Percentiles rank a stretch among this genome's conserved stretches.
Evolutionary conservation across 2,113 vertebrate species (phyloP).

Genomic region (Lophochroa leadbeateri): DNA sequence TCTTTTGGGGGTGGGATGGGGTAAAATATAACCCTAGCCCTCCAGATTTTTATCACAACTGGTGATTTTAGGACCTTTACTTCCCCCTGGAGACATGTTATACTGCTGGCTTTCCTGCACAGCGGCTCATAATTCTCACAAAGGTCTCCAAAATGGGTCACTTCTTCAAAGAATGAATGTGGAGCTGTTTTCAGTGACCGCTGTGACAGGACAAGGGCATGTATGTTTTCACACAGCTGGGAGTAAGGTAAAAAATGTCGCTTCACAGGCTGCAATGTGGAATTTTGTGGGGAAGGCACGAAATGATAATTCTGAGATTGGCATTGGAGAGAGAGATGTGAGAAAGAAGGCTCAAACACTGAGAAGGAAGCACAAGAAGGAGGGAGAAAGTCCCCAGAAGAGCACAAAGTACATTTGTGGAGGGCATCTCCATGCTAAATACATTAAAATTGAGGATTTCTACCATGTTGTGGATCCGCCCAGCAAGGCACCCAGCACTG

Average conservation of each 20-base stretch:
- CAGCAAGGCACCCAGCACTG: neutral
- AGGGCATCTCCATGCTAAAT: neutral
- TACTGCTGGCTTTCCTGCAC: neutral
- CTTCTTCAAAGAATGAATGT: neutral
- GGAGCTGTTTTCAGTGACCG: neutral
- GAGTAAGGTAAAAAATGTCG: neutral
- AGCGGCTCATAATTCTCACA: neutral
- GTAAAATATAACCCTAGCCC: neutral
- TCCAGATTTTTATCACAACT: neutral
- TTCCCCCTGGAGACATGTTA: neutral
- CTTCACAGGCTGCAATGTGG: neutral
- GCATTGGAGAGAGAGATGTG: neutral
- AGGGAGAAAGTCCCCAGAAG: neutral
- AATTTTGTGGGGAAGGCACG: neutral
- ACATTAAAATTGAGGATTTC: neutral
- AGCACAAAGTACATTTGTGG: neutral
- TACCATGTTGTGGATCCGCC: neutral
- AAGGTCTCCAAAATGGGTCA: neutral
- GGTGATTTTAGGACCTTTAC: neutral
- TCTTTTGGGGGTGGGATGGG: neutral
- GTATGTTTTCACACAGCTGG: neutral
- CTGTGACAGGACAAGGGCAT: neutral
- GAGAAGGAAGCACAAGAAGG: neutral
- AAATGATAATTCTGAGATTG: neutral
- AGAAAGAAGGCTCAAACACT: accelerated